Evolutionary conservation across 2,888 invertebrate genomes (phyloP), one percentile per base, ranked within the genome.

Genomic region (Portevinia maculata): DNA sequence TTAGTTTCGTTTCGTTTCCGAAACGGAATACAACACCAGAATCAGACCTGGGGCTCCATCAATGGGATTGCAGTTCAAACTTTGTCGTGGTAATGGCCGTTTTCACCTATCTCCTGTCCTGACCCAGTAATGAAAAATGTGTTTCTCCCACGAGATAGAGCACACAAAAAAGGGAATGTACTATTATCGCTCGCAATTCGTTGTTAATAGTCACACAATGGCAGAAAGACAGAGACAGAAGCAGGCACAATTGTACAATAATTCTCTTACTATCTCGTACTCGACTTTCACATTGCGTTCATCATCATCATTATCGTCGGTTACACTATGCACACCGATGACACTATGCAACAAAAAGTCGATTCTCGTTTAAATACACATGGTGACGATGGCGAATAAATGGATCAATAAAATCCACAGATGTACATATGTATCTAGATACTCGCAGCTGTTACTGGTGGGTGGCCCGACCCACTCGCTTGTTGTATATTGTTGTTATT

Each of bases 1-100:
- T 83, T 83, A 83, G 83, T 83, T 83, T 83, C 83, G 83, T 83
- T 83, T 76, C 83, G 78, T 83, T 78, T 83, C 83, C 83, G 83
- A 76, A 83, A 78, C 83, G 78, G 78, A 83, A 73, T 83, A 21
- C 65, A 57, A 46, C 37, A 37, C 24, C 30, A 9, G 30, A 15
- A 57, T 44, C 74, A 28, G 15, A 17, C 9, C 8, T 19, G 11
- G 17, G 11, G n/a, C n/a, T n/a, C n/a, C n/a, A n/a, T 19, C 7
- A 17, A 24, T 11, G 24, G 21, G 9, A 21, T 34, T 34, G 5
- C 11, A 6, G 17, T 24, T 24, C 24, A 62, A 69, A 65, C 39
- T 70, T 75, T 74, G 73, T 73, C 74, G 46, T 70, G 50, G 44
- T 8, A 28, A 32, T 32, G 24, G 50, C 24, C 53, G 59, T 76